These are phyloP conservation scores for Drosophila emarginata DNA, from an alignment of 2,888 invertebrate species.

Conservation along the genomic window DNA sequence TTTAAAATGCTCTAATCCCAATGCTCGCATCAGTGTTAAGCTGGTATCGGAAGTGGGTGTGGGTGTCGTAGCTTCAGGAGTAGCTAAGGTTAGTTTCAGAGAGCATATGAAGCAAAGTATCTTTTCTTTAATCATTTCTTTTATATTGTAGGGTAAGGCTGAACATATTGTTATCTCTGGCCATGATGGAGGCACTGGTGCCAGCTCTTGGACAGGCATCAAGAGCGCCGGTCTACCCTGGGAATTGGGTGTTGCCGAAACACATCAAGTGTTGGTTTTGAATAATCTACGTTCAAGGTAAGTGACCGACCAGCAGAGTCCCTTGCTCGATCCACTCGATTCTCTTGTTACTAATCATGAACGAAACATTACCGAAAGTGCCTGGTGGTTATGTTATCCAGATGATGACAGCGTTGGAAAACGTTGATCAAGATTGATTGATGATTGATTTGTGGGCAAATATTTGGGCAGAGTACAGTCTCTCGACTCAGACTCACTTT, in stretches of 20 bases:
- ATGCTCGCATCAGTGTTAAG: slow-evolving; percentile 97
- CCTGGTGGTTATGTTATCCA: slow-evolving; percentile 83
- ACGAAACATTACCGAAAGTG: slow-evolving; percentile 80
- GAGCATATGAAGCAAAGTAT: background rate
- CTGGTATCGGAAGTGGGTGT: slow-evolving; percentile 99
- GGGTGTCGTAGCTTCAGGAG: slow-evolving; percentile 99
- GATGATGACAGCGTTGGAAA: slow-evolving; percentile 79
- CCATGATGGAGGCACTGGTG: slow-evolving; percentile 99
- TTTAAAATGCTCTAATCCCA: slow-evolving; percentile 97
- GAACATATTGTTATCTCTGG: slow-evolving; percentile 99
- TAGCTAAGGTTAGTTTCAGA: slow-evolving; percentile 89
- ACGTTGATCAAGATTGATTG: slow-evolving; percentile 41
- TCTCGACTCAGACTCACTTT: slow-evolving; percentile 24
- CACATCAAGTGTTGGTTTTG: slow-evolving; percentile 97
- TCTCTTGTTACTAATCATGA: slow-evolving; percentile 78
- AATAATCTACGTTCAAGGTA: slow-evolving; percentile 93
- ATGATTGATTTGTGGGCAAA: slow-evolving; percentile 20
- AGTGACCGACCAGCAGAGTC: slow-evolving; percentile 65
- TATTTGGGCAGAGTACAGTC: background rate
- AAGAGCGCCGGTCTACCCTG: slow-evolving; percentile 98
- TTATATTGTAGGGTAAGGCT: slow-evolving; percentile 90
- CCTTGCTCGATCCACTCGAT: slow-evolving; percentile 51
- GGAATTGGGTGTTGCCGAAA: slow-evolving; percentile 99
- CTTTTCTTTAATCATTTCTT: rapidly evolving
- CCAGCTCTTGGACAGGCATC: slow-evolving; percentile 99